These are phyloP conservation scores for Myocastor coypus DNA, from an alignment of 2,113 vertebrate species.

Conservation along the genomic window DNA sequence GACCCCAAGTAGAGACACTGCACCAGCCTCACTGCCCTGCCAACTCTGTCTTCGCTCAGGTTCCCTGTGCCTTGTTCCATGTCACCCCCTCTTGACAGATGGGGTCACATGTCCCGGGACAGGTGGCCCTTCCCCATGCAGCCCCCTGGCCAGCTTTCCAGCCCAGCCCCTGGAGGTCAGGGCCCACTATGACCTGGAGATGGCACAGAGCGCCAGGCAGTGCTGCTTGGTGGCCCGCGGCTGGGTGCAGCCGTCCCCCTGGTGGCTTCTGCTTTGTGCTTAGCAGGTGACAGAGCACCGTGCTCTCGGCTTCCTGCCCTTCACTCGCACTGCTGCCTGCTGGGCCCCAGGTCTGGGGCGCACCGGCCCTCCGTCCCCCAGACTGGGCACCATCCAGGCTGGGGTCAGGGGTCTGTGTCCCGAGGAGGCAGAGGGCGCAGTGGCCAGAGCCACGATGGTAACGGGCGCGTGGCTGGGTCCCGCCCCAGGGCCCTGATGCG, in stretches of 20 bases:
- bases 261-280: not conserved
- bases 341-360: not conserved
- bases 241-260: not conserved
- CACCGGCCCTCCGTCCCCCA: not conserved
- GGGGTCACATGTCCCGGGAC: too few relatives aligned
- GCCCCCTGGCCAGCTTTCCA: too few relatives aligned
- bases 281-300: not conserved
- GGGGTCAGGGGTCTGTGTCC: conserved; percentile 56
- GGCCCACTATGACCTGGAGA: not conserved
- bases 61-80: too few relatives aligned
- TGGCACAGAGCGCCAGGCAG: not conserved
- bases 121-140: too few relatives aligned
- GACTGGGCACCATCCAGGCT: not conserved
- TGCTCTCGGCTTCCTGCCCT: not conserved
- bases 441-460: conserved; percentile 76
- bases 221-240: not conserved
- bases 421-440: conserved; percentile 67
- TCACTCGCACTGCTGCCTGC: not conserved
- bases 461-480: conserved; percentile 79
- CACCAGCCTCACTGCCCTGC: not conserved
- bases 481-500: conserved; percentile 78
- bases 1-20: not conserved
- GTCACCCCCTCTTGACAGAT: too few relatives aligned
- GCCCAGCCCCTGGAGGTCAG: not conserved
- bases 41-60: not conserved